Conservation (phyloP, 2,888 invertebrate genomes). For the Andrena fulva region DNA sequence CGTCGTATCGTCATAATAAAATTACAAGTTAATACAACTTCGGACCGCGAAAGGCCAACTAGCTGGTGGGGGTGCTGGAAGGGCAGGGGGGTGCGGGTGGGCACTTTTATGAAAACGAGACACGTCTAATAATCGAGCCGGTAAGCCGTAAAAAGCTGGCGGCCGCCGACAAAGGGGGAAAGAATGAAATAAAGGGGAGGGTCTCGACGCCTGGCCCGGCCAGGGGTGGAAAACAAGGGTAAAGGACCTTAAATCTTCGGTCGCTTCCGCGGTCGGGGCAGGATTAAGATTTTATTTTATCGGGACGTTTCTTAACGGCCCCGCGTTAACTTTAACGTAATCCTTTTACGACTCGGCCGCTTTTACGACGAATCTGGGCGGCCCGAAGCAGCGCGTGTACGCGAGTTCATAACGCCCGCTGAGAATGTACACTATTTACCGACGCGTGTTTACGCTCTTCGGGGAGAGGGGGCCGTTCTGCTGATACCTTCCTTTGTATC, state of each 20-base stretch:
- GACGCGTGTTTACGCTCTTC: constrained; percentile 4
- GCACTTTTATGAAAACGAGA: constrained; percentile 56
- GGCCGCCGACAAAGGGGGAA: constrained; percentile 23
- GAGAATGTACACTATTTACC: neutral
- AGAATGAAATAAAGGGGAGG: constrained; percentile 7
- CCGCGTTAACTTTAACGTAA: constrained; percentile 77
- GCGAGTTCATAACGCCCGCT: constrained; percentile 30
- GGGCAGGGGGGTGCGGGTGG: neutral
- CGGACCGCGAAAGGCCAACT: neutral
- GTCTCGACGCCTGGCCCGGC: constrained; percentile 13
- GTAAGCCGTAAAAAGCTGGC: constrained; percentile 57
- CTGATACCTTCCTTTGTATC: neutral
- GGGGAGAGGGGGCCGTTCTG: neutral
- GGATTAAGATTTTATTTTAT: constrained; percentile 81
- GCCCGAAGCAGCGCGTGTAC: constrained; percentile 45
- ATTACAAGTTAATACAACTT: constrained; percentile 45
- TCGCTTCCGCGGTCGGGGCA: constrained; percentile 59
- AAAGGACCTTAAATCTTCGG: constrained; percentile 74
- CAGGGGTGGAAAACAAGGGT: constrained; percentile 57
- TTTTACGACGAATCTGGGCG: constrained; percentile 74
- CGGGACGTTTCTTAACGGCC: constrained; percentile 74
- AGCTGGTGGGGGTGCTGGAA: neutral
- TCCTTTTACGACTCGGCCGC: constrained; percentile 74
- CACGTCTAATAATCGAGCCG: constrained; percentile 65
- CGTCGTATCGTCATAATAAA: constrained; percentile 35